Evolutionary conservation across 23 tunicate genomes (phyloP), one percentile per base, ranked within the genome.

Genomic region (Pegea sp.): DNA sequence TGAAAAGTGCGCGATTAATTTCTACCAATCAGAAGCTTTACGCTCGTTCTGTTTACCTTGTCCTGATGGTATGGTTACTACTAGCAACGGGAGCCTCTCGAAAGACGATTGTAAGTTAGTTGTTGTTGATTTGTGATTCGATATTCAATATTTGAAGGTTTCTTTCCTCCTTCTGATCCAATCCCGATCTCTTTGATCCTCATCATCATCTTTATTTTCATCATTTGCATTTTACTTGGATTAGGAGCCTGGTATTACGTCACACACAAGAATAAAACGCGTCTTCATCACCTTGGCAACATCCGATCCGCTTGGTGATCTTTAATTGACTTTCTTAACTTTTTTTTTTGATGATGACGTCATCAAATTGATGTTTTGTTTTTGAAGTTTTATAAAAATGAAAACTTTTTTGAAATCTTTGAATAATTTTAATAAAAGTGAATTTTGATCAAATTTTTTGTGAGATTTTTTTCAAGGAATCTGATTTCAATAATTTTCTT

Each of bases 231-330:
- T 11, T 57, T 32, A 16, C 52, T 33, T n/a, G 53, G 58, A 21
- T 31, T 62, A 2, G 49, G 57, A 2, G 19, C 48, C 11, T 78
- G 77, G 77, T 78, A 69, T 58, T 64, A 57, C 30, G 51, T 63
- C 22, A 30, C 28, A 5, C 56, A 64, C 1, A 78, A 69, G 51
- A 69, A 61, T 33, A 57, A 63, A 27, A 78, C 69, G 19, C 43
- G 90, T 13, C 42, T 78, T 34, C 64, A 78, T 28, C 76, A 69
- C 33, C 42, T 69, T 11, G 61, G 54, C 2, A 53, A 48, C 1
- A 67, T 44, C 6, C 60, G 61, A 23, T 48, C 63, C 1, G 74
- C 63, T 5, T 68, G 74, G 74, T 68, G 58, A 68, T 38, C n/a
- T n/a, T n/a, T n/a, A n/a, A n/a, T n/a, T n/a, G n/a, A n/a, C n/a